Conservation (phyloP, 2,113 vertebrate species). For the Euleptes europaea region DNA sequence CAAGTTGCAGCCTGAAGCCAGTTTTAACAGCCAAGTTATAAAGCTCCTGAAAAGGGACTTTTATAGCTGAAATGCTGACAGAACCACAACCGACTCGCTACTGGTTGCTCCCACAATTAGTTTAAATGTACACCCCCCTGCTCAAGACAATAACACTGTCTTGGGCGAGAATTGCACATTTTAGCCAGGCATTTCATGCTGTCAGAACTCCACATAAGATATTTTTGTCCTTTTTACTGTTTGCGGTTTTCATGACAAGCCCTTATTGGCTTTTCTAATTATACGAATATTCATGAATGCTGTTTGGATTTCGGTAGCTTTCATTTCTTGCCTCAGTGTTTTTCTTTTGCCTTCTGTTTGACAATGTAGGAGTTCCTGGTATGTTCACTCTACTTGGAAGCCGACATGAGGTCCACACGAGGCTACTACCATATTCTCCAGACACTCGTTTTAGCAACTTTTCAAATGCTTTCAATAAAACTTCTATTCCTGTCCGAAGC, state of each 20-base stretch:
- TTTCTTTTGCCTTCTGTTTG: conserved; percentile 33
- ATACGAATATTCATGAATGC: conserved; percentile 61
- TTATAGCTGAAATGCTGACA: conserved; percentile 82
- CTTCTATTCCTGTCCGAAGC: conserved; percentile 59
- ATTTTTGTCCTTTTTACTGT: conserved; percentile 41
- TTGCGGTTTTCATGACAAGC: conserved; percentile 53
- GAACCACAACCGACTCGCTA: conserved; percentile 69
- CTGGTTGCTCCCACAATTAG: conserved; percentile 80
- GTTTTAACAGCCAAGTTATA: conserved; percentile 79
- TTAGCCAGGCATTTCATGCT: conserved; percentile 55
- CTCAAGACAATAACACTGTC: conserved; percentile 47
- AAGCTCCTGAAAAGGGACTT: conserved; percentile 72
- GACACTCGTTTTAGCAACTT: conserved; percentile 57
- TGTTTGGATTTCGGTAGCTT: conserved; percentile 52
- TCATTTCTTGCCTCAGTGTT: background rate
- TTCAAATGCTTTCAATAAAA: conserved; percentile 66
- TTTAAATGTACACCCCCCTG: conserved; percentile 55
- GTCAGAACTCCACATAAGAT: conserved; percentile 41
- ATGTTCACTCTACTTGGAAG: conserved; percentile 58
- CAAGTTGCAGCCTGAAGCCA: conserved; percentile 75
- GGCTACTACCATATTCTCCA: conserved; percentile 61
- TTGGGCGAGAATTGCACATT: conserved; percentile 20
- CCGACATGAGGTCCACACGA: conserved; percentile 61
- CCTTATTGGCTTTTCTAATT: conserved; percentile 62
- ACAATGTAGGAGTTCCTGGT: conserved; percentile 57